Evolutionary conservation across 2,113 vertebrate genomes (phyloP), one percentile per base, ranked within the genome.

Genomic region (Theropithecus gelada): DNA sequence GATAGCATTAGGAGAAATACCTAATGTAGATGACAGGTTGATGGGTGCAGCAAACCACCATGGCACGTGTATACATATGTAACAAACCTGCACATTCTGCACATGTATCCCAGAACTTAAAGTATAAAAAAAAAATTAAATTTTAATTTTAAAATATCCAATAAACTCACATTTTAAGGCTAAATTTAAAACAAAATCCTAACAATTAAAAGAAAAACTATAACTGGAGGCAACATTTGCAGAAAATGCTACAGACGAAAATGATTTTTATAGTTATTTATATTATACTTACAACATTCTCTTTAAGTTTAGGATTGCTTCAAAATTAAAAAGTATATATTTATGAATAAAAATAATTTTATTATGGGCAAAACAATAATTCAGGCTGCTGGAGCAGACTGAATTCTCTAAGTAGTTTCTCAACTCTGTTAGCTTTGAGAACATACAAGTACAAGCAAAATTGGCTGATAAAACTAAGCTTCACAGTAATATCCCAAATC

Each of bases 181-280:
- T 68, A 45, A 90, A 79, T 86, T 43, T 68, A 76, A 97, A 93
- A 90, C 30, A 52, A 91, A 79, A 89, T 87, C 3, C 23, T 11
- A 81, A 70, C 32, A 88, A 55, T 55, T 55, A 55, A 92, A 75
- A 88, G 52, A 40, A 80, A 89, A 92, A 90, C 35, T 64, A 43
- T 50, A 27, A 55, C 9, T 50, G 50, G 14, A 97, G n/a, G 88
- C 32, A 94, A 94, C 52, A 91, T 70, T 88, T 94, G 18, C 23
- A 84, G 35, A 55, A 92, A 76, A 88, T 52, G 30, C 35, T 25
- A 40, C 45, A 68, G 11, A 68, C 35, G 79, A 70, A 79, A 79
- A 45, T 61, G 6, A 76, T 48, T 75, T 23, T 23, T 95, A 16
- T 64, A 32, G 61, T 66, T 83, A 50, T 95, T 93, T 92, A 89